These are phyloP conservation scores for Hydra vulgaris DNA, from an alignment of 30 jellyfish, hydroid and myxozoan species.

Conservation along the genomic window DNA sequence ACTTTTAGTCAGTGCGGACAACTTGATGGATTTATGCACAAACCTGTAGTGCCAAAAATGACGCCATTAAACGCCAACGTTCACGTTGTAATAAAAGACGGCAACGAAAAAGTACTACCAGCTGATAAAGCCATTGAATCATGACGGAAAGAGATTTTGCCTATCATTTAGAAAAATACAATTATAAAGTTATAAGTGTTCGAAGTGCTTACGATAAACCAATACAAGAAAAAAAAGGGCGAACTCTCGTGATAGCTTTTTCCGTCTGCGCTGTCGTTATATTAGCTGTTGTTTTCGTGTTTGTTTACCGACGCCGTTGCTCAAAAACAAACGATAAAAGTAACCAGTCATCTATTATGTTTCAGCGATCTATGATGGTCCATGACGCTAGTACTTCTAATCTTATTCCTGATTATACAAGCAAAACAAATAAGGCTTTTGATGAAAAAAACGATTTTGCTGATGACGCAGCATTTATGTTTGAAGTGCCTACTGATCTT, in stretches of 20 bases:
- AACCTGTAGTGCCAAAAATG: background rate
- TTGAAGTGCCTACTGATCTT: constrained; percentile 27
- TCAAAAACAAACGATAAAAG: background rate
- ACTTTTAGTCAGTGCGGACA: constrained; percentile 19
- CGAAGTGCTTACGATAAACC: constrained; percentile 4
- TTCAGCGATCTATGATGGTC: constrained; percentile 16
- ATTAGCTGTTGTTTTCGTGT: constrained; percentile 4
- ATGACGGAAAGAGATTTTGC: constrained; percentile 29
- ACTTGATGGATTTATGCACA: constrained; percentile 4
- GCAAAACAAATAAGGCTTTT: constrained; percentile 32
- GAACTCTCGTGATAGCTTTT: background rate
- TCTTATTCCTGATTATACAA: constrained; percentile 2
- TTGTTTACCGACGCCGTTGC: constrained; percentile 4
- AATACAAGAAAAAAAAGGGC: background rate
- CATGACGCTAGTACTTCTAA: constrained; percentile 21
- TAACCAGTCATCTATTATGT: constrained; percentile 11
- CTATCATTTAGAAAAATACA: background rate
- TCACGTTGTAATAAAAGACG: constrained; percentile 29
- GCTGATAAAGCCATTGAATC: constrained; percentile 45
- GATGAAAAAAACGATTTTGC: constrained; percentile 24
- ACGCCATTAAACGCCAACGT: constrained; percentile 12
- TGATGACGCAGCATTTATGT: constrained; percentile 31
- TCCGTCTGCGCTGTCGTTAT: background rate
- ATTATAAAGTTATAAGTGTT: background rate
- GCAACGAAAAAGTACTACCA: constrained; percentile 31